These are phyloP conservation scores for Emmelina monodactyla DNA, from an alignment of 2,888 invertebrate genomes.

Conservation along the genomic window DNA sequence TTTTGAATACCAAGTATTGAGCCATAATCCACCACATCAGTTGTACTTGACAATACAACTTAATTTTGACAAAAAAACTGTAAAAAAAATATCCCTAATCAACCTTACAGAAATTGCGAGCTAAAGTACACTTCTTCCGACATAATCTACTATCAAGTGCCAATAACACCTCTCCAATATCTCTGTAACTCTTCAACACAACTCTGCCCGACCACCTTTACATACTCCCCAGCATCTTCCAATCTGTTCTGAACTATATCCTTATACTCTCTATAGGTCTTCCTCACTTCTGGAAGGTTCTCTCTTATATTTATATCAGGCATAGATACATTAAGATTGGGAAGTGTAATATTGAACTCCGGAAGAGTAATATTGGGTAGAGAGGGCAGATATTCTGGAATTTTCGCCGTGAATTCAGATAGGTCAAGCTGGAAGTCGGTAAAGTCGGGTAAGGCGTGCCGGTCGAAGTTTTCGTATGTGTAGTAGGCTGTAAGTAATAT, in stretches of 20 bases:
- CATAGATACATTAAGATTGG: constrained; percentile 21
- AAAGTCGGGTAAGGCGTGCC: constrained; percentile 49
- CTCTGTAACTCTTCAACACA: constrained; percentile 52
- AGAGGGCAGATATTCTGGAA: constrained; percentile 25
- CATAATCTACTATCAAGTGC: background rate
- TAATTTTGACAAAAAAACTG: too few species aligned
- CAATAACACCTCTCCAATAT: constrained; percentile 25
- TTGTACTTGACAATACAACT: too few species aligned
- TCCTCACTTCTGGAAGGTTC: constrained; percentile 40
- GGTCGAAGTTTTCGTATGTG: constrained; percentile 55
- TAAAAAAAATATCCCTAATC: too few species aligned
- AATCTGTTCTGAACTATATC: constrained; percentile 55
- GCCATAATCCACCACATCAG: too few species aligned
- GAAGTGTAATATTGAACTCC: constrained; percentile 24
- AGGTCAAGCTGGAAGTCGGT: constrained; percentile 50
- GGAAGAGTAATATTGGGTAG: constrained; percentile 32
- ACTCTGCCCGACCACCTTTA: constrained; percentile 59
- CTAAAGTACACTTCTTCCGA: too few species aligned
- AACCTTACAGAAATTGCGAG: too few species aligned
- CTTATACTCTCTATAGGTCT: constrained; percentile 48
- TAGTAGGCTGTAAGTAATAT: constrained; percentile 59
- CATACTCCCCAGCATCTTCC: constrained; percentile 57
- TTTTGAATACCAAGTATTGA: too few species aligned
- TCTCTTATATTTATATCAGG: constrained; percentile 28
- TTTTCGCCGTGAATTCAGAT: constrained; percentile 33